Evolutionary conservation across 1,140 invertebrate species (phyloP).

Genomic region (Drosophila willistoni): DNA sequence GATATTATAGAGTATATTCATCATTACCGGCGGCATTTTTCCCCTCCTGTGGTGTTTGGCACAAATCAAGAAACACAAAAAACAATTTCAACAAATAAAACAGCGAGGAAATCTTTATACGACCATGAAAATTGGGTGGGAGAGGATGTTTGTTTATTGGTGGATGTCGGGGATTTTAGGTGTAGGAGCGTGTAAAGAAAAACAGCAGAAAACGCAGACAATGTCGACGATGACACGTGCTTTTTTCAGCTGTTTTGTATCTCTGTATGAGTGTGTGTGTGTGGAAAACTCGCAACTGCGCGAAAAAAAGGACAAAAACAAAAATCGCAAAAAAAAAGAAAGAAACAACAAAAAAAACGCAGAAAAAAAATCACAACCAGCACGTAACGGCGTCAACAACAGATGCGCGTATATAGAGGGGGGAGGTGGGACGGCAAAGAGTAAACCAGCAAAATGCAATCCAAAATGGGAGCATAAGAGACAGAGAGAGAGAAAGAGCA

Average conservation of each 20-base stretch:
- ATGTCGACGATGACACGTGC: conserved; percentile 78
- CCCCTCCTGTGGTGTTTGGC: neutral
- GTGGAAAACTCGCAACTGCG: conserved; percentile 68
- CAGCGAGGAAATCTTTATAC: conserved; percentile 47
- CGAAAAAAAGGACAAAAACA: conserved; percentile 81
- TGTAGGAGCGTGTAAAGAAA: conserved; percentile 42
- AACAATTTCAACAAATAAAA: conserved; percentile 75
- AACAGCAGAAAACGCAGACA: conserved; percentile 63
- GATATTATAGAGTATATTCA: neutral
- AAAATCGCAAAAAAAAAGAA: conserved; percentile 63
- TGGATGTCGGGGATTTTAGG: neutral
- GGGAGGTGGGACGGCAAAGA: neutral
- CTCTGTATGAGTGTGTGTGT: conserved; percentile 32
- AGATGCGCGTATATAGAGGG: conserved; percentile 16
- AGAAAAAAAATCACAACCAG: conserved; percentile 11
- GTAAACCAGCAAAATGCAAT: conserved; percentile 11
- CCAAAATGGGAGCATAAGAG: conserved; percentile 1
- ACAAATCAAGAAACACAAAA: conserved; percentile 40
- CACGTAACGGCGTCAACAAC: conserved; percentile 14
- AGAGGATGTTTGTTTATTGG: neutral
- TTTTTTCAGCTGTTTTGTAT: conserved; percentile 81
- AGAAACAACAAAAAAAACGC: conserved; percentile 23
- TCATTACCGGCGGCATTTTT: neutral
- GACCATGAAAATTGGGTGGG: conserved; percentile 69
- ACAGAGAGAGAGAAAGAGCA: neutral